Evolutionary conservation across 1,140 invertebrate genomes (phyloP), one percentile per base, ranked within the genome.

Genomic region (Scaptodrosophila lebanonensis): DNA sequence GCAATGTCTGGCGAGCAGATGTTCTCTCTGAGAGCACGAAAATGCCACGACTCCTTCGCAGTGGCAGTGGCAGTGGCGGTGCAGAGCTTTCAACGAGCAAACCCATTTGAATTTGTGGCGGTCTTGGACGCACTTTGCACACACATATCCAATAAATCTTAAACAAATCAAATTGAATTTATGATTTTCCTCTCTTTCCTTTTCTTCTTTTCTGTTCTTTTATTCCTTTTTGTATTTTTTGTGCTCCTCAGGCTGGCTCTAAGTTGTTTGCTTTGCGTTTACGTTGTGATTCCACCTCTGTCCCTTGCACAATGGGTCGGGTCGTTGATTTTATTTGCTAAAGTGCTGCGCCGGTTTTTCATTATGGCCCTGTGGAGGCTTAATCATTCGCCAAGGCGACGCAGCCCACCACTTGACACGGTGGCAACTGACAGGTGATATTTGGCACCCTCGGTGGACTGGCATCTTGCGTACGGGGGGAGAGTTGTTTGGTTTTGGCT

Each of bases 121-220:
- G 13, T 11, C 45, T 20, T 30, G 47, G 61, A 47, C 57, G 40
- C n/a, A n/a, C 50, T 45, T 49, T 47, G 48, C 12, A 36, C 40
- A 42, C 53, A 62, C 25, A 64, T 38, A 16, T 51, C 35, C 67
- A 83, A 82, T 71, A 71, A 60, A 71, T 67, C 51, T 65, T 47
- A 61, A 69, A 69, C 59, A 83, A 83, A 77, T 76, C 76, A 71
- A 83, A 83, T 83, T 76, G 62, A 83, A 82, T 83, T 75, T 83
- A 76, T 83, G 76, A 61, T 83, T 62, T 60, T n/a, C n/a, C n/a
- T n/a, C n/a, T n/a, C 53, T 61, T 51, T 66, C 66, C 58, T 62
- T 54, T 53, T 43, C 49, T 33, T 53, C 61, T 25, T 29, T 58
- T 45, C 15, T 16, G 7, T 38, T 40, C 17, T 11, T 44, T 33